Conservation (phyloP, 2,113 vertebrate genomes). For the Corydoras maculifer region DNA sequence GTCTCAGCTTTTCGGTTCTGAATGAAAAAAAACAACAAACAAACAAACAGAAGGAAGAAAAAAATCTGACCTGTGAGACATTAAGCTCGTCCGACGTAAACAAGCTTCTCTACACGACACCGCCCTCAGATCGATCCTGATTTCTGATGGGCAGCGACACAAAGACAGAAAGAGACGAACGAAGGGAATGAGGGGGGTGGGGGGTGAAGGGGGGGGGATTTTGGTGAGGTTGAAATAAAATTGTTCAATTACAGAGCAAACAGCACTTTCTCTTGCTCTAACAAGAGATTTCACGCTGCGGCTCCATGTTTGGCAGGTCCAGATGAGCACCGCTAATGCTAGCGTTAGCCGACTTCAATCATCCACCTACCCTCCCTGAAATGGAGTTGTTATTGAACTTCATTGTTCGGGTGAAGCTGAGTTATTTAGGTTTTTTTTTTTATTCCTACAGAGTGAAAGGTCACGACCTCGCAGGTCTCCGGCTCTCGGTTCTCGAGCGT, state of each 20-base stretch:
- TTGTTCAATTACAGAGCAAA: constrained; percentile 98
- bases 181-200: constrained; percentile 36
- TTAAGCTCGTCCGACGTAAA: background rate
- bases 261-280: constrained; percentile 98
- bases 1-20: too few relatives aligned
- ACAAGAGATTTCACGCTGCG: constrained; percentile 99
- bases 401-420: constrained; percentile 83
- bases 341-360: constrained; percentile 84
- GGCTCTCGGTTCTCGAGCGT: constrained; percentile 49
- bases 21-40: too few relatives aligned
- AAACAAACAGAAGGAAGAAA: background rate
- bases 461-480: constrained; percentile 71
- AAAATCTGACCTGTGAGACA: background rate
- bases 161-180: constrained; percentile 43
- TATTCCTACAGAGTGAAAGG: constrained; percentile 80
- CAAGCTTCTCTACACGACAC: background rate
- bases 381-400: constrained; percentile 96
- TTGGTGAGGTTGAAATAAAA: constrained; percentile 75
- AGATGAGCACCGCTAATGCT: constrained; percentile 95
- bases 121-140: background rate
- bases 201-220: constrained; percentile 28
- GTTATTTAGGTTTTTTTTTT: constrained; percentile 79
- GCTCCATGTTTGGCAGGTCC: constrained; percentile 84
- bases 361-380: constrained; percentile 68
- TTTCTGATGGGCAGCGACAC: background rate